Evolutionary conservation across 2,113 vertebrate genomes (phyloP), one percentile per base, ranked within the genome.

Genomic region (Shinisaurus crocodilurus): DNA sequence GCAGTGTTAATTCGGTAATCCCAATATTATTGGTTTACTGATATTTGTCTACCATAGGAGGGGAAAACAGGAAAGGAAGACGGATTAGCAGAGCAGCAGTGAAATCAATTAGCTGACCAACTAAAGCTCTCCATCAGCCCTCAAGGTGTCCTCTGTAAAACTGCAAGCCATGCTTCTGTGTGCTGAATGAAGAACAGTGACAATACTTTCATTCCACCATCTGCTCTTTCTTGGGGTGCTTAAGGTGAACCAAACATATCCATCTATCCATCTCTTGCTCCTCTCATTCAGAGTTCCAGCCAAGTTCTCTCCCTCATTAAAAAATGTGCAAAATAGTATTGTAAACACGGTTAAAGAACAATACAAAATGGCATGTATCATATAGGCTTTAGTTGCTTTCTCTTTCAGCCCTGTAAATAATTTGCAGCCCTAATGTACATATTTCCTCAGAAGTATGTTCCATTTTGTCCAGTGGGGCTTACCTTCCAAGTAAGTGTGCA

Each of bases 151-250:
- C 12, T 65, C 12, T 81, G 34, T 60, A 84, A 81, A 2, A 1
- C 32, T 93, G 3, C 74, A 80, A 60, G 57, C 80, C 50, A 25
- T 74, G 43, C 25, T 88, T 29, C n/a, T 80, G 45, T 70, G 3
- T 74, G 79, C 76, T 90, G 88, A 86, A 86, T 65, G 74, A 83
- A 88, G 27, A 88, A 92, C 13, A 74, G 67, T 74, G n/a, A 45
- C 88, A 72, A 63, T 23, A 45, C 5, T 86, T 93, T 88, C 82
- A 67, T 93, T 10, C 37, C 81, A 27, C 9, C 90, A 75, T 1
- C 0, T 76, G 43, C 88, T 93, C 91, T 9, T 90, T 86, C 90
- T 91, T n/a, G 72, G 70, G 13, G 74, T 15, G 85, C 70, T 87
- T 90, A 72, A 84, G 90, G 65, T 1, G 82, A 3, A 0, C 76